phyloP scores from a whole-genome alignment of 2,113 vertebrate genomes.

The Mesocricetus auratus region DNA sequence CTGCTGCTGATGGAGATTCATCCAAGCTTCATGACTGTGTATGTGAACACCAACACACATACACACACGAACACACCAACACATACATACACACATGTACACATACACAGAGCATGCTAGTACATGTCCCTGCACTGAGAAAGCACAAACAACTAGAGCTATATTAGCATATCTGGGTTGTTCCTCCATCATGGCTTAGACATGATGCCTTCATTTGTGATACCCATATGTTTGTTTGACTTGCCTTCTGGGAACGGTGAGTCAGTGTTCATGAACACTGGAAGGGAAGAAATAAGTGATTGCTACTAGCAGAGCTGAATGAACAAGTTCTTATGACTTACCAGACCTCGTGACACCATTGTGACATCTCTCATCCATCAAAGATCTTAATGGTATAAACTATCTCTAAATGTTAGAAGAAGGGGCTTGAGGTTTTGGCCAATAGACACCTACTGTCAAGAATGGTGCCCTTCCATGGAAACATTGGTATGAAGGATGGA shows the following conservation, averaged over 20 bases:
- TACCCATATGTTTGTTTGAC: neutral
- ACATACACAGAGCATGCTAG: neutral
- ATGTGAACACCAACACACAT: neutral
- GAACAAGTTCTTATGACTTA: neutral
- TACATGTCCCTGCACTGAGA: neutral
- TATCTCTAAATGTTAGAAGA: neutral
- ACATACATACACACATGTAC: neutral
- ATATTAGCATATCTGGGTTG: neutral
- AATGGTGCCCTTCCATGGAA: neutral
- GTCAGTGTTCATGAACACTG: neutral
- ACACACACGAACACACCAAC: neutral
- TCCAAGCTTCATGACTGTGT: neutral
- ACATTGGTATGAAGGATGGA: neutral
- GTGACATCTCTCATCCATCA: neutral
- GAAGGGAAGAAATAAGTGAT: neutral
- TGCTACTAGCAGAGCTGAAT: neutral
- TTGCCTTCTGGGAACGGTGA: neutral
- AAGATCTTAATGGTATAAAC: neutral
- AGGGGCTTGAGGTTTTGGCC: neutral
- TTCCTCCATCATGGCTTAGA: neutral
- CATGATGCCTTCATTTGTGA: neutral
- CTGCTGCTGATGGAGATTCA: neutral
- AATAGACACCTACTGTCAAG: neutral
- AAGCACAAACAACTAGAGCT: neutral
- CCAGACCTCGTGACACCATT: neutral